phyloP scores from a whole-genome alignment of 1,140 invertebrate species.

The Leptestheria dahalacensis region DNA sequence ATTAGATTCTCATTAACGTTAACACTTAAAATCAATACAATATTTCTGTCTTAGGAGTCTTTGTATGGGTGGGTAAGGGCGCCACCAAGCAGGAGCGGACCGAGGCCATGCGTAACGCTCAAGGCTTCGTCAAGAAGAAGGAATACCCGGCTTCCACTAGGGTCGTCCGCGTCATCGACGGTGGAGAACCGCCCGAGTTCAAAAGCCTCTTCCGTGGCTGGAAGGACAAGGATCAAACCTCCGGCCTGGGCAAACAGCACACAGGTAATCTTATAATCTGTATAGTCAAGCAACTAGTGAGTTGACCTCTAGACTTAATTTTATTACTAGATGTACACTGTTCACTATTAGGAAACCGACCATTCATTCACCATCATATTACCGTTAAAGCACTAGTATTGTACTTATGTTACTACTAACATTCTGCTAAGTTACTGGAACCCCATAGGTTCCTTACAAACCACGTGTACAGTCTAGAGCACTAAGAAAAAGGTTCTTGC shows the following conservation, averaged over 20 bases:
- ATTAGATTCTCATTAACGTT: too few relatives aligned
- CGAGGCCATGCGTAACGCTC: constrained; percentile 67
- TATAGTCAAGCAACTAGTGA: too few relatives aligned
- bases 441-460: too few relatives aligned
- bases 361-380: too few relatives aligned
- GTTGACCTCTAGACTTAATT: too few relatives aligned
- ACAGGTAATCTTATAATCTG: constrained; percentile 17
- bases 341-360: too few relatives aligned
- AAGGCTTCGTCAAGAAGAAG: constrained; percentile 79
- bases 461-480: too few relatives aligned
- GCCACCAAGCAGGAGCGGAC: constrained; percentile 48
- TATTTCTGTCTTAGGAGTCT: constrained; percentile 43
- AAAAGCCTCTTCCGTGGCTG: constrained; percentile 64
- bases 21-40: neutral
- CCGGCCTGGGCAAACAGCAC: constrained; percentile 27
- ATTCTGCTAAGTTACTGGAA: too few relatives aligned
- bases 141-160: constrained; percentile 53
- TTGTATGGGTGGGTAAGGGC: constrained; percentile 78
- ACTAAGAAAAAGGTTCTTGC: too few relatives aligned
- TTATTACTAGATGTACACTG: neutral
- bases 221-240: constrained; percentile 33
- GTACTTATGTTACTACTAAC: too few relatives aligned
- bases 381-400: too few relatives aligned
- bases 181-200: constrained; percentile 72
- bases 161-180: constrained; percentile 64